phyloP scores from a whole-genome alignment of 2,888 invertebrate genomes.

The Cerastis rubricosa region DNA sequence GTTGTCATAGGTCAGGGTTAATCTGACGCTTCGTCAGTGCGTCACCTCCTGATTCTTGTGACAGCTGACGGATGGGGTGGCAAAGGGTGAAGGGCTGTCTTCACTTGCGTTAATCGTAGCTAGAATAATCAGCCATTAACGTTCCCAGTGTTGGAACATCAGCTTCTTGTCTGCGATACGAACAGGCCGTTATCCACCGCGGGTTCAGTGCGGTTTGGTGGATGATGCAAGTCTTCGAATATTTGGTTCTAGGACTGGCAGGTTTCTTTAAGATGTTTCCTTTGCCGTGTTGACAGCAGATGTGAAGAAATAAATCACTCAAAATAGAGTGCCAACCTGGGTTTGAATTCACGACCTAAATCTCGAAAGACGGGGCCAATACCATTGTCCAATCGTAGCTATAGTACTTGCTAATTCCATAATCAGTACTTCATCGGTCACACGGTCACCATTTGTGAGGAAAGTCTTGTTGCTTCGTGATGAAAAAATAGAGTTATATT shows the following conservation, averaged over 20 bases:
- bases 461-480: background rate
- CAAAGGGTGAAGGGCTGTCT: background rate
- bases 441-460: background rate
- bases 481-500: background rate
- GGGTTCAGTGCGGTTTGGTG: background rate
- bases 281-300: background rate
- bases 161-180: background rate
- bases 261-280: too few relatives aligned
- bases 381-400: background rate
- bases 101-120: background rate
- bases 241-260: too few relatives aligned
- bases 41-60: constrained; percentile 48
- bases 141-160: background rate
- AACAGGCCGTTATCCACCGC: background rate
- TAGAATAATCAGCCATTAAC: background rate
- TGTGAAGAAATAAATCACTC: too few relatives aligned
- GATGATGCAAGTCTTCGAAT: background rate
- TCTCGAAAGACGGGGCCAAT: background rate
- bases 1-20: constrained; percentile 81
- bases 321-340: too few relatives aligned
- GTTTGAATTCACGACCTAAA: too few relatives aligned
- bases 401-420: constrained; percentile 2
- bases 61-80: constrained; percentile 40
- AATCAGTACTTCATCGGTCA: background rate
- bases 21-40: constrained; percentile 38